Base-by-base conservation (phyloP, 2,888 invertebrate genomes). In the Agrochola circellaris region DNA sequence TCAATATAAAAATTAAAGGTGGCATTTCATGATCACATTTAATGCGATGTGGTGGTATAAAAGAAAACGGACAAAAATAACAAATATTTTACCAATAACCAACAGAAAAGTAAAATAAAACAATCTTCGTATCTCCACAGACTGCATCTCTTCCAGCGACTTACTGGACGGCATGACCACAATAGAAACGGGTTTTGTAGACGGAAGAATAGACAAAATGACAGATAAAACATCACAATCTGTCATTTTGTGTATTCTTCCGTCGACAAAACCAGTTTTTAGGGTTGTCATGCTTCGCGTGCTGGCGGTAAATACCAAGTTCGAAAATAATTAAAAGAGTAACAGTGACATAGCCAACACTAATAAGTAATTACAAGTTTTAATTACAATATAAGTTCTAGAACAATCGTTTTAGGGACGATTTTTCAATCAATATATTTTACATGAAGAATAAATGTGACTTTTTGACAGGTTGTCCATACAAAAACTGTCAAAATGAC, bases 21-120 rank as follows among this genome's bases (percentile, higher is more conserved):
- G 78, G 78, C 82, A 82, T 82, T 82, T 78, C 70, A 80, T 71
- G 67, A 80, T 80, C 88, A 84, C 88, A 88, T 88, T 84, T 77
- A 45, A 87, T 85, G 83, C 45, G 83, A 79, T 74, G 13, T 26
- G 51, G 79, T 68, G 70, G 72, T 75, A 82, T 56, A 82, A 69
- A 66, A 34, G 68, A 81, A 88, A 84, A 79, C 65, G 38, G 51
- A 83, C 62, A 72, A 77, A 67, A 87, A 72, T 79, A 82, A 83
- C 72, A 76, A 88, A 73, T 67, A 69, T 73, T 79, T 77, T 78
- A 85, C 71, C 69, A 88, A 77, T 86, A 86, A 81, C 70, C 79
- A 86, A 87, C 84, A 81, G 64, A 83, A 75, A 75, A 64, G 61
- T 71, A 78, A 75, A 81, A 71, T 75, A 73, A 75, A 77, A 81